A percentile compares a stretch with the other conserved stretches of the same genome.
Conservation (phyloP, 2,888 invertebrate species). For the Plemyria rubiginata region DNA sequence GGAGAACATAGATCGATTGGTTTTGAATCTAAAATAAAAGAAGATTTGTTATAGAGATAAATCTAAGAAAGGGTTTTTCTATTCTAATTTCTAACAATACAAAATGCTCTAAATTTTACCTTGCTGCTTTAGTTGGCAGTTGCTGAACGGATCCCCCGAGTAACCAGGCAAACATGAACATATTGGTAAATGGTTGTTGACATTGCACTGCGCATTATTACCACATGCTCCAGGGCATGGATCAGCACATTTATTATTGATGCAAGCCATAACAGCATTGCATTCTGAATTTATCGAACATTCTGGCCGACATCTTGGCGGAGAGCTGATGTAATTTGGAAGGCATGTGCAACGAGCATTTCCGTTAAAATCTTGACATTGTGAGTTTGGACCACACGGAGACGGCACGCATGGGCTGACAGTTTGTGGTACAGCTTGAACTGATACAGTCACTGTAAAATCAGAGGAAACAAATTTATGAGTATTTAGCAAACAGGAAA, state of each 20-base stretch:
- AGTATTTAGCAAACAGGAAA: not conserved
- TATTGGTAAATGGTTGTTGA: slow-evolving; percentile 88
- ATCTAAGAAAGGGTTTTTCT: not conserved
- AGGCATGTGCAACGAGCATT: slow-evolving; percentile 89
- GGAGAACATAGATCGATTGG: slow-evolving; percentile 87
- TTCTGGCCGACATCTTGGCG: slow-evolving; percentile 91
- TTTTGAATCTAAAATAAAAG: slow-evolving; percentile 61
- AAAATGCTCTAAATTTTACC: slow-evolving; percentile 50
- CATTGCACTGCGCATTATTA: slow-evolving; percentile 89
- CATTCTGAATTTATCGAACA: slow-evolving; percentile 90
- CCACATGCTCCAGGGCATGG: slow-evolving; percentile 93
- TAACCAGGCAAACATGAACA: slow-evolving; percentile 88
- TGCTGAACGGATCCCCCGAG: slow-evolving; percentile 90
- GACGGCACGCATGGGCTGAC: slow-evolving; percentile 88
- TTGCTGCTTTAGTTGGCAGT: slow-evolving; percentile 64
- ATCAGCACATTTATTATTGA: slow-evolving; percentile 89
- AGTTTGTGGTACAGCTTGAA: slow-evolving; percentile 51
- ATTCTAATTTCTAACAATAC: not conserved
- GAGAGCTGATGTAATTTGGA: slow-evolving; percentile 89
- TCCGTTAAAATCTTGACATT: slow-evolving; percentile 87
- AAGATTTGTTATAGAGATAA: not conserved
- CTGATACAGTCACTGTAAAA: slow-evolving; percentile 60
- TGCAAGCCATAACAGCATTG: slow-evolving; percentile 87
- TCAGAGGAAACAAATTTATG: not conserved
- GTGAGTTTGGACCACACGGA: slow-evolving; percentile 92